Evolutionary conservation across 2,113 vertebrate species (phyloP), one percentile per base, ranked within the genome.

Genomic region (Pachycephala philippinensis): DNA sequence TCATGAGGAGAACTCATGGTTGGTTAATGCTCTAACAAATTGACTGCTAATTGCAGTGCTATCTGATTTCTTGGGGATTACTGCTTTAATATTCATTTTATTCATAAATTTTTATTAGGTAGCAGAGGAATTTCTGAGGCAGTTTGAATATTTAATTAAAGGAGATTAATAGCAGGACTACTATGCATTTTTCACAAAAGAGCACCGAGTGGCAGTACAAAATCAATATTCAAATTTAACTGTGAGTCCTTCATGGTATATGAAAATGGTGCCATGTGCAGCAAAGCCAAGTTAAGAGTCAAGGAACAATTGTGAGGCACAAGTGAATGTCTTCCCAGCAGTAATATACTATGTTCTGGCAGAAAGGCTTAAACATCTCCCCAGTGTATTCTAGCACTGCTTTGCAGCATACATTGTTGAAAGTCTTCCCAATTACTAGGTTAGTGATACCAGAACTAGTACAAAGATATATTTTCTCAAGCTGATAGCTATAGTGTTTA

Each of bases 111-210:
- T 93, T 97, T 97, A 96, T 96, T 97, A 96, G 78, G 66, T 52
- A 87, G 71, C 93, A 94, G 79, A 96, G 85, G 91, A 91, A 80
- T 96, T 97, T 97, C 81, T 93, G 64, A 89, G 88, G 75, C 87
- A 94, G 89, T 95, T 96, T 81, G 91, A 97, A 95, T 93, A 98
- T 91, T 97, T 98, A 97, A 97, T 97, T 96, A 97, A 95, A 88
- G 91, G 89, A 97, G 79, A 96, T 97, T 97, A 97, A 97, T 89
- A 95, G 89, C 45, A 74, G 33, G 60, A 72, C 26, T 50, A 47
- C 93, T 76, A 89, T 57, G 89, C 65, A 90, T 94, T 97, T 96
- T 70, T 91, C 74, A 71, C 22, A 49, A 61, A 95, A 90, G 83
- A 87, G 86, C 89, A 94, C 77, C 39, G 45, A 96, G 92, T 80